Conservation (phyloP, 2,888 invertebrate genomes). For the Agriopis marginaria region DNA sequence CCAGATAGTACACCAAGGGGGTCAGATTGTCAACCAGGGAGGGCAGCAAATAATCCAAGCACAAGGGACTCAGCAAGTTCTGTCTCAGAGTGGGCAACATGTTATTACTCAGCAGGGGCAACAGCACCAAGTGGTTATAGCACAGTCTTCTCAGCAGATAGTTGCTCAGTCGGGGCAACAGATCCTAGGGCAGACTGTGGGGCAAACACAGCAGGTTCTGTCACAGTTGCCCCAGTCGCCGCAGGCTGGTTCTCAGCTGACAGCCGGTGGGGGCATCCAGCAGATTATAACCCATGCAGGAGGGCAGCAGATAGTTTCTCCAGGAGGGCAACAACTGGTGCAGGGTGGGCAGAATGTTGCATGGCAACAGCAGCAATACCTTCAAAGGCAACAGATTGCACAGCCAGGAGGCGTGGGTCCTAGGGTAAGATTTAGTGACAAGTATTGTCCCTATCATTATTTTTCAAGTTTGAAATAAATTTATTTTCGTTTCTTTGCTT, state of each 20-base stretch:
- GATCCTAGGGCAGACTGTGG: constrained; percentile 75
- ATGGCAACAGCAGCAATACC: constrained; percentile 83
- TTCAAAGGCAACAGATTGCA: constrained; percentile 82
- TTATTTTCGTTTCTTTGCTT: constrained; percentile 23
- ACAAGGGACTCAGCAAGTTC: constrained; percentile 76
- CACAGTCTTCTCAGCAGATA: constrained; percentile 81
- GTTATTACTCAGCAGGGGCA: constrained; percentile 81
- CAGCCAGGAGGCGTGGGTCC: constrained; percentile 83
- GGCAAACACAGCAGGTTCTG: constrained; percentile 75
- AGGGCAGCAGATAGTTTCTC: constrained; percentile 80
- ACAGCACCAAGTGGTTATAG: constrained; percentile 81
- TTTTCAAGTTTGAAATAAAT: constrained; percentile 9
- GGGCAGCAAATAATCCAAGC: constrained; percentile 76
- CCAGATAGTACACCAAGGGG: constrained; percentile 81
- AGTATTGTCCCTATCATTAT: background rate
- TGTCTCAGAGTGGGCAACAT: constrained; percentile 82
- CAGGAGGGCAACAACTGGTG: constrained; percentile 78
- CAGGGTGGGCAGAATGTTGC: constrained; percentile 80
- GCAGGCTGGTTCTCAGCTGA: constrained; percentile 68
- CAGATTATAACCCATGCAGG: constrained; percentile 83
- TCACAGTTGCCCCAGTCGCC: constrained; percentile 79
- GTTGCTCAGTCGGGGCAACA: constrained; percentile 79
- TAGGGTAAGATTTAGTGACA: constrained; percentile 64
- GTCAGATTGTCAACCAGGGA: constrained; percentile 78
- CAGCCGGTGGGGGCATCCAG: constrained; percentile 75